A percentile compares a stretch with the other conserved stretches of the same genome.
Evolutionary conservation across 1,140 invertebrate genomes (phyloP).

Genomic region (Yoshiicerus persimilis): DNA sequence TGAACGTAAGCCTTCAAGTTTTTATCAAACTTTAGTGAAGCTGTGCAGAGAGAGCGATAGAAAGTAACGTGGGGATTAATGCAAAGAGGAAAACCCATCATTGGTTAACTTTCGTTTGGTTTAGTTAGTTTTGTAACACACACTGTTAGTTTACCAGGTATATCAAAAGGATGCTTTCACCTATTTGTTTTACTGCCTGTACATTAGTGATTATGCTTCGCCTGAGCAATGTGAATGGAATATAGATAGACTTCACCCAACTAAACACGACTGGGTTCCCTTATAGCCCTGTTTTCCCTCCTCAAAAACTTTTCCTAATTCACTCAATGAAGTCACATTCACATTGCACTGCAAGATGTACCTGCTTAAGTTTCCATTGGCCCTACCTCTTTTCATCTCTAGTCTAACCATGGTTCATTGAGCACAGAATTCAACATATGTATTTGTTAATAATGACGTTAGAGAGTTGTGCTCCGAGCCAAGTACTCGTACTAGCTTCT

Average conservation of each 20-base stretch:
- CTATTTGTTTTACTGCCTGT: not conserved
- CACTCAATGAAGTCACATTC: not conserved
- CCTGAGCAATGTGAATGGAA: not conserved
- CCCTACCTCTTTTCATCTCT: not conserved
- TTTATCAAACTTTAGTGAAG: not conserved
- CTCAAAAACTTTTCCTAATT: constrained; percentile 1
- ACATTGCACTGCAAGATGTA: not conserved
- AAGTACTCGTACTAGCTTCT: not conserved
- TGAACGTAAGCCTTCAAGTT: too few species aligned
- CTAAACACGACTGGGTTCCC: not conserved
- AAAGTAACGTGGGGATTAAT: too few species aligned
- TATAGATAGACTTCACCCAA: not conserved
- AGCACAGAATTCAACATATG: not conserved
- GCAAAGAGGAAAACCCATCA: not conserved
- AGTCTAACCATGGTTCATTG: not conserved
- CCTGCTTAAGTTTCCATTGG: not conserved
- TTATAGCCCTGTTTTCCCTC: not conserved
- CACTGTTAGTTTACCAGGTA: not conserved
- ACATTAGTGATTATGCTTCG: not conserved
- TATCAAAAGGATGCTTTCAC: not conserved
- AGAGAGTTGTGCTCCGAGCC: not conserved
- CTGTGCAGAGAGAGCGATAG: too few species aligned
- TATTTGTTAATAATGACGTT: not conserved
- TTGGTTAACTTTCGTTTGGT: not conserved
- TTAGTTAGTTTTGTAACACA: not conserved